Conservation (phyloP, 1,140 invertebrate genomes). For the Cylas formicarius region DNA sequence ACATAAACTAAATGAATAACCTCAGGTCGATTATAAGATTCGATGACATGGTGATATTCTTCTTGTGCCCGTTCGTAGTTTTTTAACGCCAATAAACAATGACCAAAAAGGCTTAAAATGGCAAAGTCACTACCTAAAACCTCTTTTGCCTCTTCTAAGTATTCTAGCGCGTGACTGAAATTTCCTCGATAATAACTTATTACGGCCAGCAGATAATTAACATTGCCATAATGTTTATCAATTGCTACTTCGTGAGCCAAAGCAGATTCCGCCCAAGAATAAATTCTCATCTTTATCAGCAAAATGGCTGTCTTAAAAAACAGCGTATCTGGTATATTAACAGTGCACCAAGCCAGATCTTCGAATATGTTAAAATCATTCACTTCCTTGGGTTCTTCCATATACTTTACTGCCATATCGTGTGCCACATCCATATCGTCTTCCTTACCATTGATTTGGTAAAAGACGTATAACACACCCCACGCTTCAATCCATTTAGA, state of each 20-base stretch:
- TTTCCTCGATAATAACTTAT: conserved; percentile 26
- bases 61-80: conserved; percentile 26
- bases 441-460: conserved; percentile 22
- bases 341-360: conserved; percentile 31
- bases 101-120: conserved; percentile 28
- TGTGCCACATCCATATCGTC: conserved; percentile 30
- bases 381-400: conserved; percentile 5
- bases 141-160: conserved; percentile 28
- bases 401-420: conserved; percentile 31
- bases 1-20: conserved; percentile 33
- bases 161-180: conserved; percentile 32
- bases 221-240: conserved; percentile 19
- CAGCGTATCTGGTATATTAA: conserved; percentile 24
- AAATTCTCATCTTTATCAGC: conserved; percentile 31
- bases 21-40: conserved; percentile 31
- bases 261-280: conserved; percentile 29
- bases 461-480: conserved; percentile 29
- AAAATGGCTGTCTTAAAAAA: conserved; percentile 30
- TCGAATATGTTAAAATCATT: conserved; percentile 26
- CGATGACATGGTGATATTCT: conserved; percentile 29
- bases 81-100: conserved; percentile 25
- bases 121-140: conserved; percentile 29
- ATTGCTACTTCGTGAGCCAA: conserved; percentile 23
- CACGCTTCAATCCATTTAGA: conserved; percentile 33
- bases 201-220: conserved; percentile 34